Evolutionary conservation across 1,140 invertebrate genomes (phyloP), one percentile per base, ranked within the genome.

Genomic region (Achroia grisella): DNA sequence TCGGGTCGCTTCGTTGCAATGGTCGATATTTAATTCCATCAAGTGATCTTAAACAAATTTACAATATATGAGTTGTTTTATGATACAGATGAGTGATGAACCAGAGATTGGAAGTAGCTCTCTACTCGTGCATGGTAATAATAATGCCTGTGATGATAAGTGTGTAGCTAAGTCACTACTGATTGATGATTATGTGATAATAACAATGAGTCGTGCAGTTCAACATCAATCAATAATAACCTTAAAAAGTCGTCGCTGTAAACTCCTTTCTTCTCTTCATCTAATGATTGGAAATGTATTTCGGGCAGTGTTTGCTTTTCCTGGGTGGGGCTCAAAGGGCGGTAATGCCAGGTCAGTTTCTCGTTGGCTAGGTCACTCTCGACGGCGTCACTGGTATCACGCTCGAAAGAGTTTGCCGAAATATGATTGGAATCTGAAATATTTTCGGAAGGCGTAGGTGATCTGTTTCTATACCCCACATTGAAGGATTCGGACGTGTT

Each of bases 11-110:
- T 47, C 88, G 83, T 58, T 88, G 77, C 54, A 89, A 62, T 12
- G 88, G 87, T 39, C 86, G 79, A 52, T 66, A 85, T 73, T 89
- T 89, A 57, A 89, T 88, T 42, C 88, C 88, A 52, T 89, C 88
- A 57, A 89, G 81, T 51, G 89, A 89, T 64, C 88, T 87, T 76
- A 86, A 87, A 87, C 76, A 79, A 86, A 86, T 71, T 63, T 57
- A 79, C 52, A 66, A 69, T 54, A 70, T 47, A 65, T 81, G 72
- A 73, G 48, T 71, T 51, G 70, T 42, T 23, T 52, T 77, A 77
- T 70, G 61, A 53, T 73, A 69, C 64, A 78, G 51, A 45, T 71
- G 50, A 59, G 37, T 36, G 55, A 67, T 72, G 52, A 30, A 39
- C 58, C 51, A 55, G 62, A 52, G 43, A 47, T 56, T 46, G 58